Percentiles rank a stretch among this genome's conserved stretches.
Conservation (phyloP, 1,140 invertebrate genomes). For the Mamestra configurata region DNA sequence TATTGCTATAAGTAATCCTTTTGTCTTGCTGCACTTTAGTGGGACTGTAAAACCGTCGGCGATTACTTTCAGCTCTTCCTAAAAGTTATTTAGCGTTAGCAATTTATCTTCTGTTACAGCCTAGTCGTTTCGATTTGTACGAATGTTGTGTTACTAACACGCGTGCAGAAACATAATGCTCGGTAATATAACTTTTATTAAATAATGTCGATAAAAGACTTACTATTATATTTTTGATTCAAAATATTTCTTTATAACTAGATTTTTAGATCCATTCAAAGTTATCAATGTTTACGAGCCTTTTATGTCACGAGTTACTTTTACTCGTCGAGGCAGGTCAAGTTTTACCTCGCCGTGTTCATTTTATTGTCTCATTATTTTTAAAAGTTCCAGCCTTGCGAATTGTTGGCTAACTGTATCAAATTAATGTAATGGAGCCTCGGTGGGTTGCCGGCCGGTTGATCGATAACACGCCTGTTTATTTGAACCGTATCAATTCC, state of each 20-base stretch:
- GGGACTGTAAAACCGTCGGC: conserved; percentile 29
- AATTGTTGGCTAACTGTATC: conserved; percentile 45
- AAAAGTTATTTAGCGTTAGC: conserved; percentile 43
- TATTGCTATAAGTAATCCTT: conserved; percentile 47
- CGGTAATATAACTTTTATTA: conserved; percentile 41
- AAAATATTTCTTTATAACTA: neutral
- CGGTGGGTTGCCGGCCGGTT: conserved; percentile 35
- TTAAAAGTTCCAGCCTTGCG: conserved; percentile 37
- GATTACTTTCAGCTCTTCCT: conserved; percentile 32
- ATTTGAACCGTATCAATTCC: conserved; percentile 64
- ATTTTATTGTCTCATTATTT: conserved; percentile 47
- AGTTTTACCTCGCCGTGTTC: conserved; percentile 31
- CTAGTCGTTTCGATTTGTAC: conserved; percentile 12
- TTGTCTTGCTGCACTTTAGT: conserved; percentile 31
- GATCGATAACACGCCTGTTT: conserved; percentile 56
- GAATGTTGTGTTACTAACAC: conserved; percentile 30
- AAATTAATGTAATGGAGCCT: conserved; percentile 48
- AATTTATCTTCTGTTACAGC: conserved; percentile 30
- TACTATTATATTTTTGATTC: neutral
- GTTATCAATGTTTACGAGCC: conserved; percentile 3
- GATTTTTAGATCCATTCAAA: conserved; percentile 21
- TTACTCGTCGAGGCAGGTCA: conserved; percentile 5
- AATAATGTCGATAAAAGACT: conserved; percentile 19
- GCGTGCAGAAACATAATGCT: conserved; percentile 27
- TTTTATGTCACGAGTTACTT: conserved; percentile 13